phyloP scores from a whole-genome alignment of 2,797 vertebrate genomes.

The Squalus acanthias region DNA sequence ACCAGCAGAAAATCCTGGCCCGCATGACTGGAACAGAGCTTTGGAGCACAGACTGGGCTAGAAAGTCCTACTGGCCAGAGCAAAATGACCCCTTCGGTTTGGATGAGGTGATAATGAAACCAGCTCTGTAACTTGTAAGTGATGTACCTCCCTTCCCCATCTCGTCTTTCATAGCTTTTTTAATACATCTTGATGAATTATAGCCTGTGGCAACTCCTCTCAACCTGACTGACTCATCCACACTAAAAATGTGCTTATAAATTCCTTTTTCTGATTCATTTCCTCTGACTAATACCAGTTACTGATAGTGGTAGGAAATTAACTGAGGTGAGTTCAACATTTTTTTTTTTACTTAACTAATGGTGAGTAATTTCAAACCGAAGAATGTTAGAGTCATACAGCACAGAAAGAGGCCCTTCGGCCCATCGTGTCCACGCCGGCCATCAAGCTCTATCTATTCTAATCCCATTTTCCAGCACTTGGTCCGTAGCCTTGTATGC shows the following conservation, averaged over 20 bases:
- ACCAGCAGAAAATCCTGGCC: not conserved
- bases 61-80: not conserved
- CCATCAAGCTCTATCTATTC: no score
- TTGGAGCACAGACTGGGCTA: not conserved
- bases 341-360: not conserved
- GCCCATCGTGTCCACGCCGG: no score
- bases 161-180: not conserved
- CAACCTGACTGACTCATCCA: not conserved
- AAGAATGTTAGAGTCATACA: not conserved
- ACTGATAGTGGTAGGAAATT: not conserved
- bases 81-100: not conserved
- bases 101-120: not conserved
- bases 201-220: not conserved
- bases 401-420: no score
- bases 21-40: not conserved
- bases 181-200: not conserved
- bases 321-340: not conserved
- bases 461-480: no score
- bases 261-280: conserved; percentile 17
- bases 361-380: not conserved
- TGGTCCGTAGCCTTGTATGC: no score
- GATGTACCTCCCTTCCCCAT: not conserved
- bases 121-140: not conserved
- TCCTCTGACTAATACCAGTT: not conserved
- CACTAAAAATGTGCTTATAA: not conserved